Conservation (phyloP, 2,113 vertebrate species). For the Anhinga anhinga region DNA sequence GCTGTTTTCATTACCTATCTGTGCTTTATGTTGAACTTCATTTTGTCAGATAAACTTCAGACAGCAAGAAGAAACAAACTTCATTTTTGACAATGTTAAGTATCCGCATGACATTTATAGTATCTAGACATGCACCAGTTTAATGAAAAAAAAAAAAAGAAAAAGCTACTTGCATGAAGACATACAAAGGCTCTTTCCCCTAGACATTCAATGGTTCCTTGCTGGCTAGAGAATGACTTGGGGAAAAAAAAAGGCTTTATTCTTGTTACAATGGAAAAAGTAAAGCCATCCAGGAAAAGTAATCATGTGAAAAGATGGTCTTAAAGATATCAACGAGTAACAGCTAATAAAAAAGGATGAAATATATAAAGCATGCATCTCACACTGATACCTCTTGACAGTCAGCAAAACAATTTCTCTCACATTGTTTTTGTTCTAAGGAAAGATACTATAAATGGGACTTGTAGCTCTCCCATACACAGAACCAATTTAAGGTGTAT, state of each 20-base stretch:
- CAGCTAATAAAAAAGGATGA: slow-evolving; percentile 24
- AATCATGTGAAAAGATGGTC: slow-evolving; percentile 59
- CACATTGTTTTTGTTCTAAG: neutral
- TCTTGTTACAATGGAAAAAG: slow-evolving; percentile 58
- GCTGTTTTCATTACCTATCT: slow-evolving; percentile 40
- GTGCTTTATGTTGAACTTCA: neutral
- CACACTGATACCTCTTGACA: neutral
- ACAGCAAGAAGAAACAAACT: slow-evolving; percentile 41
- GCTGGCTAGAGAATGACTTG: slow-evolving; percentile 52
- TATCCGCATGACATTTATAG: slow-evolving; percentile 29
- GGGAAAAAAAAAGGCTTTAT: slow-evolving; percentile 42
- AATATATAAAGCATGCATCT: neutral
- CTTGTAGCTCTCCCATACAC: neutral
- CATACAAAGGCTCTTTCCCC: slow-evolving; percentile 65
- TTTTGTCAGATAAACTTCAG: slow-evolving; percentile 40
- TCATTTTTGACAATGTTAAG: neutral
- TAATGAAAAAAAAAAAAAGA: slow-evolving; percentile 53
- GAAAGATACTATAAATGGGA: neutral
- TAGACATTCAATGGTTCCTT: slow-evolving; percentile 31
- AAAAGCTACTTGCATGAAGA: slow-evolving; percentile 20
- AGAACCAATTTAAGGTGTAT: neutral
- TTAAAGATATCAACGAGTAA: slow-evolving; percentile 40
- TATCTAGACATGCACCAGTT: slow-evolving; percentile 14
- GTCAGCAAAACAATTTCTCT: neutral
- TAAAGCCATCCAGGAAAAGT: slow-evolving; percentile 51